A percentile compares a stretch with the other conserved stretches of the same genome.
These are phyloP conservation scores for Dipodomys merriami DNA, from an alignment of 2,113 vertebrate genomes.

Conservation along the genomic window DNA sequence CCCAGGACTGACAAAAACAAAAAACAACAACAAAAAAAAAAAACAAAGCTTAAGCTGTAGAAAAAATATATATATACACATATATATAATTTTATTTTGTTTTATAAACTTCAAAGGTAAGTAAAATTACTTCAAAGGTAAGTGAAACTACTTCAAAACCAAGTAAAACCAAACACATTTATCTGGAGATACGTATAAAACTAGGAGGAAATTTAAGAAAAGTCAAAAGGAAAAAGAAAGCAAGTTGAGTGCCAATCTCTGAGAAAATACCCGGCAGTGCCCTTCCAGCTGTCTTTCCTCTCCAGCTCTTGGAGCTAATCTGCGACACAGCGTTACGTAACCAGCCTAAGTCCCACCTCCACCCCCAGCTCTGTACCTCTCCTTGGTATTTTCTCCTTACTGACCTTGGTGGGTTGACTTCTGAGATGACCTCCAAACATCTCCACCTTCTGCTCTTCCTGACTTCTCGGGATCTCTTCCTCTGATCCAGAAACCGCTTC, in stretches of 20 bases:
- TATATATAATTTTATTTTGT: too few relatives aligned
- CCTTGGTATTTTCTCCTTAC: background rate
- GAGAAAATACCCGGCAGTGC: background rate
- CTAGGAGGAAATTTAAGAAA: background rate
- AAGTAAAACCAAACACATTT: background rate
- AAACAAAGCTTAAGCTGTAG: background rate
- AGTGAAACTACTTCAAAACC: background rate
- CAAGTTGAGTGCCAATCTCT: background rate
- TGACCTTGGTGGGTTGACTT: too few relatives aligned
- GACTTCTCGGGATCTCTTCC: rapidly evolving
- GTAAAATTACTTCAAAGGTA: background rate
- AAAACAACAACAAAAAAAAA: too few relatives aligned
- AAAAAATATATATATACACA: background rate
- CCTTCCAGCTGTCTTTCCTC: background rate
- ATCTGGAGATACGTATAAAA: background rate
- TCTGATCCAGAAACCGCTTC: background rate
- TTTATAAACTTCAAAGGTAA: background rate
- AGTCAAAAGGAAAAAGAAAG: background rate
- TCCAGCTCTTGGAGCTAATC: too few relatives aligned
- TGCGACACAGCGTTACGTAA: background rate
- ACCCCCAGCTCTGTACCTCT: rapidly evolving
- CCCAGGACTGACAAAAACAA: too few relatives aligned
- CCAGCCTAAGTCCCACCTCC: too few relatives aligned
- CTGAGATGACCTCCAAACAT: background rate
- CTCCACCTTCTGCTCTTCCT: background rate